These are phyloP conservation scores for Mirounga angustirostris DNA, from an alignment of 2,113 vertebrate species.

Conservation along the genomic window DNA sequence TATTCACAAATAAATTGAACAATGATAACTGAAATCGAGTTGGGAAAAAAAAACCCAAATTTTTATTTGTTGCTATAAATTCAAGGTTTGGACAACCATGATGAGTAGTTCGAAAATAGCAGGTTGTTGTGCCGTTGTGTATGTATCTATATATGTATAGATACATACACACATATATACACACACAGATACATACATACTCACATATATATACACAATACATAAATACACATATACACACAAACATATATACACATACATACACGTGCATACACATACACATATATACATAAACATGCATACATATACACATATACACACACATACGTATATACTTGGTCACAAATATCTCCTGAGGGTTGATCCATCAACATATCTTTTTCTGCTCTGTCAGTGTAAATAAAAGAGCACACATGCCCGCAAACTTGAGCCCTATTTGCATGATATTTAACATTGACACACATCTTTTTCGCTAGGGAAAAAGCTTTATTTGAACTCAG, in stretches of 20 bases:
- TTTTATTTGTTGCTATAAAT: neutral
- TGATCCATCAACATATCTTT: neutral
- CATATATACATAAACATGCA: neutral
- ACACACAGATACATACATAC: too few relatives aligned
- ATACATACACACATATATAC: too few relatives aligned
- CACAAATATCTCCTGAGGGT: neutral
- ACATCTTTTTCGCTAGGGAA: neutral
- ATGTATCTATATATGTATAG: neutral
- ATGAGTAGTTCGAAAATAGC: neutral
- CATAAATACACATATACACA: neutral
- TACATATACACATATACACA: neutral
- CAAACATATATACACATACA: neutral
- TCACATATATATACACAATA: too few relatives aligned
- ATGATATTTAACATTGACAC: neutral
- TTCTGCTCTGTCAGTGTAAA: neutral
- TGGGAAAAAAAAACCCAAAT: neutral
- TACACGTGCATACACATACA: neutral
- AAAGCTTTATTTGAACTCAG: constrained; percentile 18
- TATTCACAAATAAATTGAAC: constrained; percentile 7
- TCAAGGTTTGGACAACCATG: neutral
- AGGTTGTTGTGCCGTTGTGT: neutral
- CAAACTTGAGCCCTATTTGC: neutral
- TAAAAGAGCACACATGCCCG: neutral
- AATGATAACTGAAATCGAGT: neutral
- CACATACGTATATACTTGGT: neutral